Conservation (phyloP, 1,140 invertebrate genomes). For the Episyrphus balteatus region DNA sequence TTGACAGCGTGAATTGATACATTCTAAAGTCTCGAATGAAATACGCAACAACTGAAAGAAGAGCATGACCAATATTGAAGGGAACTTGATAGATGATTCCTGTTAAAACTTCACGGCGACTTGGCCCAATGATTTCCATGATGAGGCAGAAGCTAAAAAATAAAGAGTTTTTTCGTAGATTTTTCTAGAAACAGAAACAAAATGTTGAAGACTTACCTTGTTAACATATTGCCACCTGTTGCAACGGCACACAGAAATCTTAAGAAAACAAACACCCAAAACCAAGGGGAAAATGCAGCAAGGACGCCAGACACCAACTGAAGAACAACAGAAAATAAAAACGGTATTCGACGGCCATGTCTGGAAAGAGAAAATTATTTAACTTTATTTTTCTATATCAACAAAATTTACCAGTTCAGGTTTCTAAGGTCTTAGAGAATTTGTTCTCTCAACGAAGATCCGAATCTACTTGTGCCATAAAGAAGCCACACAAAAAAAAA, state of each 20-base stretch:
- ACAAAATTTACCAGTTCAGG: too few relatives aligned
- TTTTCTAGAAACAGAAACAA: background rate
- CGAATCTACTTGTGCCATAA: too few relatives aligned
- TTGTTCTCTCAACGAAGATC: too few relatives aligned
- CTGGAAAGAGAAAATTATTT: conserved; percentile 39
- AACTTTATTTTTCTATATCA: too few relatives aligned
- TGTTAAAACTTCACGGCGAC: conserved; percentile 51
- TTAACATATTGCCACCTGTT: conserved; percentile 66
- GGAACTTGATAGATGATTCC: conserved; percentile 62
- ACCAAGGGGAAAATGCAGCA: conserved; percentile 54
- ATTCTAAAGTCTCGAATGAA: conserved; percentile 57
- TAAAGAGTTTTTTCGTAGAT: too few relatives aligned
- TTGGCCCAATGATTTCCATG: conserved; percentile 61
- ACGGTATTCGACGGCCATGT: conserved; percentile 53
- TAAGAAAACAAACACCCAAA: conserved; percentile 53
- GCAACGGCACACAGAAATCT: conserved; percentile 59
- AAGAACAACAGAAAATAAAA: conserved; percentile 52
- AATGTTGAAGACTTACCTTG: conserved; percentile 34
- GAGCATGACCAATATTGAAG: conserved; percentile 54
- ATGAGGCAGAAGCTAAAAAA: conserved; percentile 52
- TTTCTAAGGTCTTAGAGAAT: background rate
- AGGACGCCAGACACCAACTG: conserved; percentile 53
- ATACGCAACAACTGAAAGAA: conserved; percentile 48
- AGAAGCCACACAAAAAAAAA: too few relatives aligned
- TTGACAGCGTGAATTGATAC: conserved; percentile 62